A percentile compares a stretch with the other conserved stretches of the same genome.
phyloP scores from a whole-genome alignment of 2,113 vertebrate species.

The Eidolon helvum region DNA sequence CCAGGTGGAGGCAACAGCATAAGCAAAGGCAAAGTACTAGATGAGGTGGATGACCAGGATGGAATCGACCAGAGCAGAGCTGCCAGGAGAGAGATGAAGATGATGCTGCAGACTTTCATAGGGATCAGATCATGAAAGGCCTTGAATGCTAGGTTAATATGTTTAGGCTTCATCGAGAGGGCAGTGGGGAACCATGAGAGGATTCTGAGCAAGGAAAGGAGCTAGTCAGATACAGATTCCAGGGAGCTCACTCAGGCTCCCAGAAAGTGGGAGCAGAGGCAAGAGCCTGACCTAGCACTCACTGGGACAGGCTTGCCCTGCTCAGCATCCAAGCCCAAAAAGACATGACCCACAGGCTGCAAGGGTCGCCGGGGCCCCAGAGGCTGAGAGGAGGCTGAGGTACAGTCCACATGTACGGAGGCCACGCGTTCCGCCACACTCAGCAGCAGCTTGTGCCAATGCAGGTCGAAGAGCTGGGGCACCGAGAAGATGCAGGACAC shows the following conservation, averaged over 20 bases:
- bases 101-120: fast-evolving
- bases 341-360: constrained; percentile 84
- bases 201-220: neutral
- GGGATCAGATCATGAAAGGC: neutral
- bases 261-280: neutral
- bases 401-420: constrained; percentile 92
- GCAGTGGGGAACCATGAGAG: neutral
- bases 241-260: neutral
- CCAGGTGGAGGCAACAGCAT: neutral
- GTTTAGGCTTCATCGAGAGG: neutral
- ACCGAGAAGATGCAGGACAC: constrained; percentile 87
- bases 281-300: constrained; percentile 40
- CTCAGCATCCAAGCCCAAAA: constrained; percentile 88
- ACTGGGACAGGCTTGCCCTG: constrained; percentile 88
- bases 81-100: neutral
- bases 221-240: neutral
- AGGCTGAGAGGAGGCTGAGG: constrained; percentile 89
- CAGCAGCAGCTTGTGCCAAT: constrained; percentile 94
- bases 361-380: constrained; percentile 81
- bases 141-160: neutral
- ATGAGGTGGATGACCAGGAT: neutral
- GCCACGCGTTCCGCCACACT: constrained; percentile 84
- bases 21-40: neutral
- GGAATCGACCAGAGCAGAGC: neutral
- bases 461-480: constrained; percentile 89